Evolutionary conservation across 2,888 invertebrate genomes (phyloP).

Genomic region (Amaurobius ferox): DNA sequence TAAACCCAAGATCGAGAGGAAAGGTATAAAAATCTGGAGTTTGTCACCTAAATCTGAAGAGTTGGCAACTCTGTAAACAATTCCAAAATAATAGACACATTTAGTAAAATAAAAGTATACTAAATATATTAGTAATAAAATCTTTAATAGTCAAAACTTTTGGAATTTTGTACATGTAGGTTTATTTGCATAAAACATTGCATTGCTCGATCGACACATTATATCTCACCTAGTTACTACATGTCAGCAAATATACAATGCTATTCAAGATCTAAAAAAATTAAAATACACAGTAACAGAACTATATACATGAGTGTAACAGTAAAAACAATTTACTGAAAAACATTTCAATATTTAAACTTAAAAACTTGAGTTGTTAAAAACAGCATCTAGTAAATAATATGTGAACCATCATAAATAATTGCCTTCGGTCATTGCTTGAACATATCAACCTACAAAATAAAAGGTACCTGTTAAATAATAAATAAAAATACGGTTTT

Average conservation of each 20-base stretch:
- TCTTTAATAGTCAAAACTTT: slow-evolving; percentile 6
- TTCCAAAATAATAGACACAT: too few species aligned
- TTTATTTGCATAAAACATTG: background rate
- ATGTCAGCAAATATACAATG: background rate
- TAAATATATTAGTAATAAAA: background rate
- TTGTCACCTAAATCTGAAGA: too few species aligned
- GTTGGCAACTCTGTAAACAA: too few species aligned
- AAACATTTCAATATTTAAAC: background rate
- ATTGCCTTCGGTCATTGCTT: background rate
- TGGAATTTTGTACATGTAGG: slow-evolving; percentile 13
- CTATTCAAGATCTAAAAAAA: background rate
- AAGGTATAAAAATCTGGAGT: too few species aligned
- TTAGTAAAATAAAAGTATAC: too few species aligned
- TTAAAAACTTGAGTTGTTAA: slow-evolving; percentile 7
- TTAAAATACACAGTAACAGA: slow-evolving; percentile 6
- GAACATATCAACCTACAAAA: background rate
- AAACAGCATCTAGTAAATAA: background rate
- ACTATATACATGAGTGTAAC: slow-evolving; percentile 3
- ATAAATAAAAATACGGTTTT: too few species aligned
- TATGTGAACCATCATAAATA: background rate
- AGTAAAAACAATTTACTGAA: background rate
- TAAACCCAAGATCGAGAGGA: too few species aligned
- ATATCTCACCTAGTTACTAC: background rate
- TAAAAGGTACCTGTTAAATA: background rate
- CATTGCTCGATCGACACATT: background rate